Evolutionary conservation across 2,797 vertebrate species (phyloP).

Genomic region (Alexandromys oeconomus): DNA sequence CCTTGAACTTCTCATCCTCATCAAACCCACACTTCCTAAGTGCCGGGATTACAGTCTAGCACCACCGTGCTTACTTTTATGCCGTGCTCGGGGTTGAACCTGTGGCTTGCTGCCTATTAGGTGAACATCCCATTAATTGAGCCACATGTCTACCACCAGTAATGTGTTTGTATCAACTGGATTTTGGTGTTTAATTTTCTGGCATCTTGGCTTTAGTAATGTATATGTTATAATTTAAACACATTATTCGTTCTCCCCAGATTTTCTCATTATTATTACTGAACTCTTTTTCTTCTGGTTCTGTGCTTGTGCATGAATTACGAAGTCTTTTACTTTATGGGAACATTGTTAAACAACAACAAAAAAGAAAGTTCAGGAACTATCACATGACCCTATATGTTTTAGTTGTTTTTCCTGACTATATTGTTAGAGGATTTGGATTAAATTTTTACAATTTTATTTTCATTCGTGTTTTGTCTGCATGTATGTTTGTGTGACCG

Average conservation of each 20-base stretch:
- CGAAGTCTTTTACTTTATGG: slow-evolving; percentile 1
- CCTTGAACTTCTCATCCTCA: neutral
- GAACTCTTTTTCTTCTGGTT: slow-evolving; percentile 36
- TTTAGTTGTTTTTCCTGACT: slow-evolving; percentile 50
- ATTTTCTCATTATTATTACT: slow-evolving; percentile 14
- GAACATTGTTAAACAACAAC: neutral
- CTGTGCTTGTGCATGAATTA: slow-evolving; percentile 3
- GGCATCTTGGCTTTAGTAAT: slow-evolving; percentile 45
- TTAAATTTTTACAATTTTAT: slow-evolving; percentile 21
- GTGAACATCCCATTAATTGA: neutral
- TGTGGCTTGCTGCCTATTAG: neutral
- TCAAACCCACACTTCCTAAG: neutral
- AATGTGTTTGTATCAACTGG: slow-evolving; percentile 50
- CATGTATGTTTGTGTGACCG: neutral
- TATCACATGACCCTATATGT: neutral
- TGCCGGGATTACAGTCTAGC: neutral
- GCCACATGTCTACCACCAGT: neutral
- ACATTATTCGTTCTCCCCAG: neutral
- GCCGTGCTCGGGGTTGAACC: neutral
- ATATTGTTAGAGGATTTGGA: neutral
- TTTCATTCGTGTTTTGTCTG: neutral
- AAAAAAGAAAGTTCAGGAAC: slow-evolving; percentile 6
- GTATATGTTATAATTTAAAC: slow-evolving; percentile 36
- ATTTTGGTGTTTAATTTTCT: slow-evolving; percentile 53
- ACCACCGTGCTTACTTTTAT: neutral